Evolutionary conservation across 2,113 vertebrate genomes (phyloP).

Genomic region (Ptychochromis oligacanthus): DNA sequence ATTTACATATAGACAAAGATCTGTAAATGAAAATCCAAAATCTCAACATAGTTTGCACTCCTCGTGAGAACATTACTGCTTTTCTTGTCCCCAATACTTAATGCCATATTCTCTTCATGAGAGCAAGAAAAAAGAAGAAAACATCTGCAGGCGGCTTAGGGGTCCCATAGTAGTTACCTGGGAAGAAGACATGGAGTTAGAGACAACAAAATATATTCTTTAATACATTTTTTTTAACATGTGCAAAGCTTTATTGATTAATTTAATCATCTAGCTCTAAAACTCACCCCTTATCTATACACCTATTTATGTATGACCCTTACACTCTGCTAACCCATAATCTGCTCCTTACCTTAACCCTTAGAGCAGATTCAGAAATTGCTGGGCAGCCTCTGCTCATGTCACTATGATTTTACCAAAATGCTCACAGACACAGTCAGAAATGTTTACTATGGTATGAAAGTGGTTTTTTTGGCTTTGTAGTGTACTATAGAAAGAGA

Average conservation of each 20-base stretch:
- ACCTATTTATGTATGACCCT: neutral
- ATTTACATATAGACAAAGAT: neutral
- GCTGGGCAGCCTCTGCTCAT: neutral
- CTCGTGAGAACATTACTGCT: neutral
- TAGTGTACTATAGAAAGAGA: neutral
- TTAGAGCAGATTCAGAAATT: neutral
- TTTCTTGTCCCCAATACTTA: neutral
- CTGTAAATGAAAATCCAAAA: neutral
- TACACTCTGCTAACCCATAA: accelerated
- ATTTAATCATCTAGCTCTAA: neutral
- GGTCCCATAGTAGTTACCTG: conserved; percentile 98
- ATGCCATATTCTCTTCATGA: neutral
- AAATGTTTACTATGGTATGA: neutral
- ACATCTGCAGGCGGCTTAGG: conserved; percentile 89
- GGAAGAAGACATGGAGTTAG: neutral
- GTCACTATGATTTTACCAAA: neutral
- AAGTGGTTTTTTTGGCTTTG: neutral
- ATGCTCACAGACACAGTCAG: neutral
- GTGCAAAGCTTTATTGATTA: neutral
- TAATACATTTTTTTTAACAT: neutral
- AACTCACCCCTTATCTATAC: neutral
- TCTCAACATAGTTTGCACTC: neutral
- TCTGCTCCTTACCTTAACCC: neutral
- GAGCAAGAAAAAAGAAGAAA: neutral
- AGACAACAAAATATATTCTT: neutral